Percentiles rank a stretch among this genome's conserved stretches.
Conservation (phyloP, 2,888 invertebrate genomes). For the Tenthredo notha region DNA sequence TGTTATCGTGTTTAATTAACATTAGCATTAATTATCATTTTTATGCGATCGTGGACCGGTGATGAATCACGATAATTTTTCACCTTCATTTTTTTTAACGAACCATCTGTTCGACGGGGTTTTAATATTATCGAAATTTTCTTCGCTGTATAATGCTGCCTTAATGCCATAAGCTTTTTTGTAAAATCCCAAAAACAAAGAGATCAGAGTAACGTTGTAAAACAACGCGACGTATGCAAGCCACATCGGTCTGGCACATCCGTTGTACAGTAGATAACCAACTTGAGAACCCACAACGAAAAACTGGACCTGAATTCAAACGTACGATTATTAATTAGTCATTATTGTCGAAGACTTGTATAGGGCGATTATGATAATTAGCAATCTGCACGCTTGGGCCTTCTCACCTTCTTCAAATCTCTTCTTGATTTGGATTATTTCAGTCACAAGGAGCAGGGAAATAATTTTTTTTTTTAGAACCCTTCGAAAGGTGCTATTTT, state of each 20-base stretch:
- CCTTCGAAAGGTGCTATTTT: no score
- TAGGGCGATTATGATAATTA: neutral
- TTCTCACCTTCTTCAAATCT: no score
- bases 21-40: neutral
- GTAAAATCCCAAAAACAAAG: slow-evolving; percentile 33
- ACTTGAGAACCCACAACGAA: slow-evolving; percentile 40
- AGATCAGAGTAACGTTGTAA: slow-evolving; percentile 43
- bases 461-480: no score
- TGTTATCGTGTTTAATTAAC: neutral
- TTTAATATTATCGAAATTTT: neutral
- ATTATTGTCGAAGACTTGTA: neutral
- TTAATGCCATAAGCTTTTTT: neutral
- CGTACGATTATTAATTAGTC: neutral
- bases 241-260: slow-evolving; percentile 43
- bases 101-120: neutral
- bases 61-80: slow-evolving; percentile 41
- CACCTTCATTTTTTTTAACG: slow-evolving; percentile 13
- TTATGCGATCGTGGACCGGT: no score
- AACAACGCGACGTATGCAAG: slow-evolving; percentile 17
- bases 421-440: no score
- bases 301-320: slow-evolving; percentile 24
- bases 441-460: no score
- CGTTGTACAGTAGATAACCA: slow-evolving; percentile 32
- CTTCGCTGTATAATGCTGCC: no score
- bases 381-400: neutral